Evolutionary conservation across 2,113 vertebrate genomes (phyloP).

Genomic region (Podilymbus podiceps): DNA sequence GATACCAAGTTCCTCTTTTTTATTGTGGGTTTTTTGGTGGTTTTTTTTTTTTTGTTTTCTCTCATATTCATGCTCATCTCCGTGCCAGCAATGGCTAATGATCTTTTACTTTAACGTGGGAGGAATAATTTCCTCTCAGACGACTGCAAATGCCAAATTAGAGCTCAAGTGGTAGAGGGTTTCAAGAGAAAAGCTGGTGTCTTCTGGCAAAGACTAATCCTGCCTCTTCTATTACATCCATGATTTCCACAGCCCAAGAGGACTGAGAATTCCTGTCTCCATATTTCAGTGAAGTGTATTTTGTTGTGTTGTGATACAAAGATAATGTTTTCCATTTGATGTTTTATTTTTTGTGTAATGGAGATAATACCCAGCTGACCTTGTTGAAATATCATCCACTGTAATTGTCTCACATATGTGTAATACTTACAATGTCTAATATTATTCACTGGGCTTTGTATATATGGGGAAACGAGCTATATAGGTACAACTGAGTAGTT

Average conservation of each 20-base stretch:
- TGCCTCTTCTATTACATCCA: not conserved
- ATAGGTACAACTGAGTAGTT: not conserved
- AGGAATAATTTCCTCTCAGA: not conserved
- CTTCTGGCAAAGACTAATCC: not conserved
- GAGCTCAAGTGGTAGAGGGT: not conserved
- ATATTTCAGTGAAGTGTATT: not conserved
- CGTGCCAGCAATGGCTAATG: not conserved
- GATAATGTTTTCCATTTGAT: not conserved
- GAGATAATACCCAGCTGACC: not conserved
- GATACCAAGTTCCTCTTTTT: not conserved
- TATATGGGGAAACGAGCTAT: rapidly evolving
- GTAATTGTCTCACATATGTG: not conserved
- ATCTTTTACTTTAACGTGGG: not conserved
- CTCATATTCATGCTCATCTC: not conserved
- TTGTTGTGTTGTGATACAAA: not conserved
- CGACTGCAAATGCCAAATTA: not conserved
- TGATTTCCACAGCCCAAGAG: not conserved
- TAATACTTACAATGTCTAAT: not conserved
- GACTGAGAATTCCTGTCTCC: not conserved
- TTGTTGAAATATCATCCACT: not conserved
- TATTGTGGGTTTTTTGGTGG: too few species aligned
- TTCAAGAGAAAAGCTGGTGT: not conserved
- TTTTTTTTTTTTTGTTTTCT: too few species aligned
- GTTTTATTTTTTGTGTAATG: not conserved
- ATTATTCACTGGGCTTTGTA: not conserved